Evolutionary conservation across 2,888 invertebrate species (phyloP).

Genomic region (Ecdyonurus torrentis): DNA sequence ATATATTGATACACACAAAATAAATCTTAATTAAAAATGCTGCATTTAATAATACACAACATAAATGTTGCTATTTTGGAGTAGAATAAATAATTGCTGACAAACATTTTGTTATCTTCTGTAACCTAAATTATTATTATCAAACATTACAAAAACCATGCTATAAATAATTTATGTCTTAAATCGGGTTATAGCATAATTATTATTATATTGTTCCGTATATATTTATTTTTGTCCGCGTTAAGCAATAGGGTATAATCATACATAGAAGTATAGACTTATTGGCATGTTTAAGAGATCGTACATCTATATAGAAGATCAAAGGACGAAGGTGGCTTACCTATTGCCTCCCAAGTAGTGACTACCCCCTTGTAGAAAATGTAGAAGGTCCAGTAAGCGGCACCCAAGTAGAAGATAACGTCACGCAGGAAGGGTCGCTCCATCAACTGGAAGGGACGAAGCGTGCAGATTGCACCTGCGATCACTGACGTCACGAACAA

Average conservation of each 20-base stretch:
- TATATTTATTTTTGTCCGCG: not conserved
- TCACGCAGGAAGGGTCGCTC: conserved; percentile 33
- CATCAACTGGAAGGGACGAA: conserved; percentile 28
- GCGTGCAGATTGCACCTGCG: conserved; percentile 28
- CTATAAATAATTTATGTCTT: no score
- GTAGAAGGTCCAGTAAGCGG: conserved; percentile 31
- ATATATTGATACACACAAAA: no score
- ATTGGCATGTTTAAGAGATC: not conserved
- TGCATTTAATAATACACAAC: no score
- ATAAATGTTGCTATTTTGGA: no score
- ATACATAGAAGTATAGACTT: conserved; percentile 9
- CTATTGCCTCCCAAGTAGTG: conserved; percentile 30
- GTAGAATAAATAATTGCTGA: no score
- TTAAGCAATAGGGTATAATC: conserved; percentile 7
- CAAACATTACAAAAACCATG: no score
- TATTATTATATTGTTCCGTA: no score
- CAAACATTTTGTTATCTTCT: no score
- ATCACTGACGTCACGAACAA: conserved; percentile 36
- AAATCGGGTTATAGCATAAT: no score
- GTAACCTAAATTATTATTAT: no score
- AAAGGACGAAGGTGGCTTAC: no score
- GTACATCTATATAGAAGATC: not conserved
- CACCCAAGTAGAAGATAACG: conserved; percentile 30
- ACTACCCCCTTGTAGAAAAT: conserved; percentile 29
- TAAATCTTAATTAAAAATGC: no score